phyloP scores from a whole-genome alignment of 1,140 invertebrate species.

The Vollenhovia emeryi region DNA sequence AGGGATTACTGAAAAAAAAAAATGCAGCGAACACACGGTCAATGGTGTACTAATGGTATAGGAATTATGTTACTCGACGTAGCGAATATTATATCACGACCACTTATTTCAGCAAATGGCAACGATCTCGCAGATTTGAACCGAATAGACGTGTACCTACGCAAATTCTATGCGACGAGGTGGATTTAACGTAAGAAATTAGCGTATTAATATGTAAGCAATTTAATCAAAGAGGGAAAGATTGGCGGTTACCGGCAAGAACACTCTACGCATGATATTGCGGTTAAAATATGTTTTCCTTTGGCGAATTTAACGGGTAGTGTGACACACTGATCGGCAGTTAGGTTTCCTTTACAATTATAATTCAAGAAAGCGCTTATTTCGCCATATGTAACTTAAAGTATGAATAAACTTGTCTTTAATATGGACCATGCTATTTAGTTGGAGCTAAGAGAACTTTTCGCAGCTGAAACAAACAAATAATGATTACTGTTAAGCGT shows the following conservation, averaged over 20 bases:
- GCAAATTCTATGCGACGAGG: constrained; percentile 3
- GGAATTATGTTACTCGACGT: constrained; percentile 45
- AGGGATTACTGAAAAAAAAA: constrained; percentile 44
- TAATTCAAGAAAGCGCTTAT: background rate
- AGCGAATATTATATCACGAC: background rate
- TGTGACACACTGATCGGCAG: background rate
- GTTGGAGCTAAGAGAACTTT: background rate
- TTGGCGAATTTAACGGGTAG: background rate
- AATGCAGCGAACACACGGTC: constrained; percentile 36
- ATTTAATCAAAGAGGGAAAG: background rate
- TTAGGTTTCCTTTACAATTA: background rate
- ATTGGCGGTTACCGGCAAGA: background rate
- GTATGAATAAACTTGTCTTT: background rate
- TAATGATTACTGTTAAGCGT: constrained; percentile 19
- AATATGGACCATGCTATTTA: background rate
- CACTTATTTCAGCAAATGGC: background rate
- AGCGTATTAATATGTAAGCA: background rate
- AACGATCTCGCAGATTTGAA: constrained; percentile 10
- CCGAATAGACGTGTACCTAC: background rate
- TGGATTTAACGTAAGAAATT: background rate
- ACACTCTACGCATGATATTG: background rate
- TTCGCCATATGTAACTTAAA: background rate
- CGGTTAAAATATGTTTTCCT: background rate
- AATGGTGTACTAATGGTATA: constrained; percentile 27
- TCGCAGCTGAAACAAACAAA: background rate